Evolutionary conservation across 2,113 vertebrate genomes (phyloP).

Genomic region (Oryzias woworae): DNA sequence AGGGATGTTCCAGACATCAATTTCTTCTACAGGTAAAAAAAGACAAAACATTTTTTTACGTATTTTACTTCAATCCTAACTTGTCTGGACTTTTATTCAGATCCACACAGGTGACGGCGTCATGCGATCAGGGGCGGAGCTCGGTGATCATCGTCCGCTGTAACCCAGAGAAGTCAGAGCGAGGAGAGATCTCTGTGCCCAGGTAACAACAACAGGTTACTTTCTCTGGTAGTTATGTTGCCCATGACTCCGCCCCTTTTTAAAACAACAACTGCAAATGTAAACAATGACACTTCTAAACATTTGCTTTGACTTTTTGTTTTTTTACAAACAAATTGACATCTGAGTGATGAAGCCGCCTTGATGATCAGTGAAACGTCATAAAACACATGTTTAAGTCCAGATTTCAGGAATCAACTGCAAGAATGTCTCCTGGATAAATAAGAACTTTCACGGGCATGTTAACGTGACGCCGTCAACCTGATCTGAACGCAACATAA

Average conservation of each 20-base stretch:
- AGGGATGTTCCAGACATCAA: conserved; percentile 85
- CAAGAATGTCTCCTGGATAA: too few relatives aligned
- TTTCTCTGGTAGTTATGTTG: not conserved
- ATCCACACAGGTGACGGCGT: conserved; percentile 84
- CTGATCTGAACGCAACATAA: too few relatives aligned
- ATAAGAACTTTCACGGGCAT: too few relatives aligned
- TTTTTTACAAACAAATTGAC: too few relatives aligned
- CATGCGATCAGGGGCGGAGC: conserved; percentile 86
- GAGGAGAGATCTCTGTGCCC: conserved; percentile 84
- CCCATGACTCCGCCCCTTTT: not conserved
- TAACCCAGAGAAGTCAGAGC: conserved; percentile 78
- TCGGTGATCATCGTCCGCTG: conserved; percentile 88
- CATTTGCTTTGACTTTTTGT: too few relatives aligned
- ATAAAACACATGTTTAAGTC: too few relatives aligned
- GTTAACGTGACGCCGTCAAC: too few relatives aligned
- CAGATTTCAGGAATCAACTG: too few relatives aligned
- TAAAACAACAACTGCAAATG: too few relatives aligned
- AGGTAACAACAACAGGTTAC: conserved; percentile 65
- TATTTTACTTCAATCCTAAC: not conserved
- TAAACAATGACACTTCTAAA: too few relatives aligned
- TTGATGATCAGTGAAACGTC: too few relatives aligned
- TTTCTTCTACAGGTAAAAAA: conserved; percentile 91
- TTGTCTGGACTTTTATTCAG: conserved; percentile 54
- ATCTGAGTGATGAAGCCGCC: too few relatives aligned
- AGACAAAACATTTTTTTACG: not conserved